Conservation (phyloP, 2,888 invertebrate species). For the Scaptomyza tumidula region DNA sequence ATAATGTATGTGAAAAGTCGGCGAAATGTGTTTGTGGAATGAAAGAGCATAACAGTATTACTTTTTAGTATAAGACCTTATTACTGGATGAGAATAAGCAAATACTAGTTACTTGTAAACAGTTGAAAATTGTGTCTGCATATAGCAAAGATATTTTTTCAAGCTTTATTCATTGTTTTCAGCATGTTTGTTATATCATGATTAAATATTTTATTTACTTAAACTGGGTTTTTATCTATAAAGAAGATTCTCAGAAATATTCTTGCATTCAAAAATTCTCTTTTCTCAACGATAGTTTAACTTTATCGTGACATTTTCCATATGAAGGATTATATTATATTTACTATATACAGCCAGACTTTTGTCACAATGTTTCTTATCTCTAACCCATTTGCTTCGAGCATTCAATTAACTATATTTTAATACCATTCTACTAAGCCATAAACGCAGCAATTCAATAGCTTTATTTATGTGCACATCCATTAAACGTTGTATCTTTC, state of each 20-base stretch:
- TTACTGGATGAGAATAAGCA: not conserved
- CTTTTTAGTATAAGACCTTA: not conserved
- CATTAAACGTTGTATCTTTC: not conserved
- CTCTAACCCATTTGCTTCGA: not conserved
- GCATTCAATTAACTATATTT: not conserved
- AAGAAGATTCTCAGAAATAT: too few relatives aligned
- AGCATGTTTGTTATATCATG: too few relatives aligned
- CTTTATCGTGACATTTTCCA: too few relatives aligned
- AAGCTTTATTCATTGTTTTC: too few relatives aligned
- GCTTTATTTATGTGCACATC: not conserved
- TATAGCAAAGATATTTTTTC: too few relatives aligned
- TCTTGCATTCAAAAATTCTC: too few relatives aligned
- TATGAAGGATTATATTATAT: too few relatives aligned
- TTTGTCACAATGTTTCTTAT: not conserved
- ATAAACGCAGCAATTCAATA: not conserved
- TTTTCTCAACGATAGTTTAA: too few relatives aligned
- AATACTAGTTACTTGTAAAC: not conserved
- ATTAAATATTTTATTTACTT: too few relatives aligned
- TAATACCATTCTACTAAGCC: not conserved
- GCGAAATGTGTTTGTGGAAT: not conserved
- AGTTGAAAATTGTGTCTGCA: too few relatives aligned
- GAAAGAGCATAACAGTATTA: not conserved
- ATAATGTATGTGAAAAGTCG: not conserved
- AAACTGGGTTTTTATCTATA: too few relatives aligned
- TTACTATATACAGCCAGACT: too few relatives aligned